Evolutionary conservation across 2,113 vertebrate genomes (phyloP).

Genomic region (Rafetus swinhoei): DNA sequence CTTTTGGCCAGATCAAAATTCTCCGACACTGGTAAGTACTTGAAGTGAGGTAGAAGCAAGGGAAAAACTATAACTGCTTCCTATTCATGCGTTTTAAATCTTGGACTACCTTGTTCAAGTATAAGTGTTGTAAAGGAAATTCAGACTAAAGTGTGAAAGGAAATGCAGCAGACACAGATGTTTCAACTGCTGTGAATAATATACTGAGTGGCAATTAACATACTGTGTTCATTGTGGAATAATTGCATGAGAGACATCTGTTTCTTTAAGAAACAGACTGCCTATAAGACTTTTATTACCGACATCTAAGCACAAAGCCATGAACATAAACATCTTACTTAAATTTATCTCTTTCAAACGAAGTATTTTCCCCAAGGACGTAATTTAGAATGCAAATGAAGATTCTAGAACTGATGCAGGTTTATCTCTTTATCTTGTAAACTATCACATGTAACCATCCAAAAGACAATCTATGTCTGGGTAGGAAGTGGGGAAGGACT

Average conservation of each 20-base stretch:
- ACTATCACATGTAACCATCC: not conserved
- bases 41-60: slow-evolving; percentile 8
- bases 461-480: fast-evolving
- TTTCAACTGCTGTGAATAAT: not conserved
- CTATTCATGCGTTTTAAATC: not conserved
- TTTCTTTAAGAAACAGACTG: slow-evolving; percentile 29
- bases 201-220: not conserved
- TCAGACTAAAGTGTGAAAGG: not conserved
- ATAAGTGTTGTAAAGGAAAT: not conserved
- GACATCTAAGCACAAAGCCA: not conserved
- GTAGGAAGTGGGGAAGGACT: not conserved
- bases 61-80: not conserved
- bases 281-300: not conserved
- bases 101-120: fast-evolving
- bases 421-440: not conserved
- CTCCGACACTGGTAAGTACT: slow-evolving; percentile 91
- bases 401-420: not conserved
- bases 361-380: not conserved
- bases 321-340: not conserved
- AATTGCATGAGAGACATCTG: not conserved
- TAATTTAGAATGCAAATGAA: not conserved
- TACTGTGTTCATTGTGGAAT: not conserved
- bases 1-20: slow-evolving; percentile 99
- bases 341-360: not conserved
- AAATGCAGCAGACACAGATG: not conserved